Base-by-base conservation (phyloP, 2,113 vertebrate genomes). In the Ailurus styani region DNA sequence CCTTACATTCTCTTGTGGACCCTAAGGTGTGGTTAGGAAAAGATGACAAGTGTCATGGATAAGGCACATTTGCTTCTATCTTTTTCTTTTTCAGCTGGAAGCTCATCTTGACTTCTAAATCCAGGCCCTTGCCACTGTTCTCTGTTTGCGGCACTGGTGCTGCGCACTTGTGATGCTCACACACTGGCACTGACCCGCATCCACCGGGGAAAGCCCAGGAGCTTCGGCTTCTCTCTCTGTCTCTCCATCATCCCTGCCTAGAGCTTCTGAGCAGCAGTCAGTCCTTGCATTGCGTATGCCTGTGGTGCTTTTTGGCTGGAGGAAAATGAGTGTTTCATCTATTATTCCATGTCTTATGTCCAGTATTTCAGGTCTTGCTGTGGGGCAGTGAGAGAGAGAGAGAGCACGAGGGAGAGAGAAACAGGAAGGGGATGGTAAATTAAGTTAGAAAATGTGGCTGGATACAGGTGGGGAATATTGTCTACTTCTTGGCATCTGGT, bases 231-330 rank as follows among this genome's bases (percentile, higher is more conserved):
- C 82, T 54, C 6, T 62, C 42, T 82, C 52, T 78, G 34, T 68
- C 34, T 83, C 7, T 15, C 4, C 40, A 10, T 47, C 34, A 3
- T 10, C 47, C 27, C 45, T 37, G 17, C 42, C 27, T 31, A 50
- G 25, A 54, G 54, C 40, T 85, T 66, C 79, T 64, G 6, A 23
- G 82, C 14, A 20, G 20, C 40, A 83, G 73, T 15, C 5, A 52
- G 47, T 13, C 54, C 45, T n/a, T 13, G 7, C 3, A n/a, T 13
- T 18, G 6, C 6, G 27, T 0, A 0, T 10, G 7, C 3, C 6
- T 70, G 25, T 73, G 52, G 7, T 62, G 6, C 6, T 82, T 11
- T 86, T 20, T 70, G 9, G 42, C 40, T 82, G 9, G 10, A 54
- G 31, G 7, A n/a, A 84, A 89, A 68, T 57, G 20, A 81, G 18